Evolutionary conservation across 2,113 vertebrate genomes (phyloP).

Genomic region (Lepidothrix coronata): DNA sequence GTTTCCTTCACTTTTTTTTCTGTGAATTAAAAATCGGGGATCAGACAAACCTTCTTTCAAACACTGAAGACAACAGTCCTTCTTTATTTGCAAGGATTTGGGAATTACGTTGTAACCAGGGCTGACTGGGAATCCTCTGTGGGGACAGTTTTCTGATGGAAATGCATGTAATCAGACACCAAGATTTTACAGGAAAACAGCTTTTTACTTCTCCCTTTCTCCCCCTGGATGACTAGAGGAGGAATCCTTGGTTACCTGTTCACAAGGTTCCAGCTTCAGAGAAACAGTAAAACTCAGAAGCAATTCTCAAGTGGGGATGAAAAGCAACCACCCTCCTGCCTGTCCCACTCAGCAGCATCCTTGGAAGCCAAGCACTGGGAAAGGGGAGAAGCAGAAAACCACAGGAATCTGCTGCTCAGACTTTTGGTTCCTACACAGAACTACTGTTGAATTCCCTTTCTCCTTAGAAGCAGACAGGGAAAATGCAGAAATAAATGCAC

Average conservation of each 20-base stretch:
- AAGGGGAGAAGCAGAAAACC: background rate
- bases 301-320: background rate
- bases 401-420: background rate
- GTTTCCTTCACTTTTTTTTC: background rate
- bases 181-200: background rate
- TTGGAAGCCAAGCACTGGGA: background rate
- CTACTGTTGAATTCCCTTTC: background rate
- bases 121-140: background rate
- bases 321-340: background rate
- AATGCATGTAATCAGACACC: accelerated
- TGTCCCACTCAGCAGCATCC: background rate
- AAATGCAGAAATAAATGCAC: background rate
- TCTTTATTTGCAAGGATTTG: background rate
- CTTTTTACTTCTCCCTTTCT: background rate
- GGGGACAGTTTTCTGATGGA: background rate
- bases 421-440: background rate
- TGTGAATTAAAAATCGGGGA: background rate
- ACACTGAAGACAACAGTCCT: background rate
- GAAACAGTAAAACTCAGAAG: background rate
- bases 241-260: background rate
- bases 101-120: background rate
- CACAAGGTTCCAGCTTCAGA: background rate
- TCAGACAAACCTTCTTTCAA: background rate
- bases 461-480: background rate
- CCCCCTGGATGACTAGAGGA: background rate